Evolutionary conservation across 2,888 invertebrate species (phyloP), one percentile per base, ranked within the genome.

Genomic region (Sinodicranocentrus sp.): DNA sequence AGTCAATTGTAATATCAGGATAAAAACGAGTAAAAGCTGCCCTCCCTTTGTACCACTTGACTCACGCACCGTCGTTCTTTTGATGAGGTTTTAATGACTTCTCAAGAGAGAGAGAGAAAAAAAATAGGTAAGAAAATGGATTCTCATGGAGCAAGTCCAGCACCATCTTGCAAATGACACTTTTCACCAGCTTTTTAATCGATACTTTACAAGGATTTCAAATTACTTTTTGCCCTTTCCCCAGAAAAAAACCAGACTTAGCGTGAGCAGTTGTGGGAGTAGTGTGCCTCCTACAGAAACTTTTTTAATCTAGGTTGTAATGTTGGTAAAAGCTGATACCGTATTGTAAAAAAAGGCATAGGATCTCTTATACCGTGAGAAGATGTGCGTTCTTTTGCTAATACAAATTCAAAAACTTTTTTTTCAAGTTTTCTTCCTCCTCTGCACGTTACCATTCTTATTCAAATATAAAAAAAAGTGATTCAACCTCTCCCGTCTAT

Each of bases 251-350:
- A 68, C n/a, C 48, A 17, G 43, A 52, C 17, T 52, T 52, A 52
- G 6, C 5, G 17, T n/a, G 13, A 52, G 52, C 10, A 52, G 39
- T 5, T 8, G 13, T 13, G n/a, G n/a, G n/a, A n/a, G n/a, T n/a
- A n/a, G n/a, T n/a, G n/a, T n/a, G n/a, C n/a, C n/a, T n/a, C n/a
- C n/a, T n/a, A 17, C 6, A 19, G 21, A 79, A 82, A 82, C 75
- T 82, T 82, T 82, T 82, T 82, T 82, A 82, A 82, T 82, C 82
- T 82, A 57, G 72, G 63, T 70, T 61, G 59, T 75, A 52, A 68
- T 68, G 23, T 21, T n/a, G 63, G 21, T 26, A 68, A 68, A n/a
- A n/a, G 17, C 17, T 68, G 13, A 44, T 48, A 19, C 6, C 68
- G 19, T 44, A n/a, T n/a, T n/a, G n/a, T n/a, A n/a, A n/a, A n/a